These are phyloP conservation scores for Rhopalosiphum nymphaeae DNA, from an alignment of 2,888 invertebrate species.

Conservation along the genomic window DNA sequence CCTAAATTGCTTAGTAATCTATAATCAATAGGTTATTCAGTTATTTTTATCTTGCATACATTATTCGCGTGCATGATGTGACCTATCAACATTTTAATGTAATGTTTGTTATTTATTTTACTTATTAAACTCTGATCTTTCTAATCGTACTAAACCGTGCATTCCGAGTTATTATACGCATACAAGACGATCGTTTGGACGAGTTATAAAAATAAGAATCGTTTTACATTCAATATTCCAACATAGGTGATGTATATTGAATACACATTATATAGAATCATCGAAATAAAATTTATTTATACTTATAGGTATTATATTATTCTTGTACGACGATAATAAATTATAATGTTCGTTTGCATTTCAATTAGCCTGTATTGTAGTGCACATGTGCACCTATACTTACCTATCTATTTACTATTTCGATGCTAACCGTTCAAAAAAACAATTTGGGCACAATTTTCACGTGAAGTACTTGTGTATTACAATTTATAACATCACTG, in stretches of 20 bases:
- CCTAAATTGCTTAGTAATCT: conserved; percentile 33
- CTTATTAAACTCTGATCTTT: conserved; percentile 48
- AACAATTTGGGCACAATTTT: not conserved
- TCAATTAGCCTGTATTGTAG: not conserved
- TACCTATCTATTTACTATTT: not conserved
- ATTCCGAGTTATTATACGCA: not conserved
- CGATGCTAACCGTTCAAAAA: not conserved
- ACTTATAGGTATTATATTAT: too few relatives aligned
- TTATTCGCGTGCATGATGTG: conserved; percentile 22
- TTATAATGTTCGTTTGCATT: not conserved
- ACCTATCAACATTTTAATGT: not conserved
- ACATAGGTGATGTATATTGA: not conserved
- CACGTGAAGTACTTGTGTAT: not conserved
- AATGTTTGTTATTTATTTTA: conserved; percentile 17
- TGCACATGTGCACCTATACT: not conserved
- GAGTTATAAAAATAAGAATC: not conserved
- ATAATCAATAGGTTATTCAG: not conserved
- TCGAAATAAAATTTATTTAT: not conserved
- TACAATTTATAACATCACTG: not conserved
- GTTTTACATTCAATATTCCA: not conserved
- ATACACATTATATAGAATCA: not conserved
- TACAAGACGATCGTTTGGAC: conserved; percentile 3
- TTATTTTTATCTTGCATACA: conserved; percentile 39
- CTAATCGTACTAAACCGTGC: conserved; percentile 10
- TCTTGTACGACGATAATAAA: not conserved